Conservation (phyloP, 2,113 vertebrate species). For the Calypte anna region DNA sequence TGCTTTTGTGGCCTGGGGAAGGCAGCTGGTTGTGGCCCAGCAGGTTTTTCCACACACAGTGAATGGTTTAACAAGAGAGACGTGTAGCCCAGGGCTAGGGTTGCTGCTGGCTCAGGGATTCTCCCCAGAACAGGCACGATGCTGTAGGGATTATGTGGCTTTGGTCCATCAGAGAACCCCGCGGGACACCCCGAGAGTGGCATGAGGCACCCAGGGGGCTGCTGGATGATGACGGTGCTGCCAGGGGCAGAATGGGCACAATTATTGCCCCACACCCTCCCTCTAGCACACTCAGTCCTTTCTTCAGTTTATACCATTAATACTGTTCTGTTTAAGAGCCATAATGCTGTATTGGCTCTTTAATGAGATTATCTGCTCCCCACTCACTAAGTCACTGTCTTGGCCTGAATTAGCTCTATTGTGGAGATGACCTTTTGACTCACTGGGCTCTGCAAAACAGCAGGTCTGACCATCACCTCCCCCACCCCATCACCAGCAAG, state of each 20-base stretch:
- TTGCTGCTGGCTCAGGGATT: slow-evolving; percentile 4
- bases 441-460: not conserved
- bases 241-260: fast-evolving
- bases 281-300: not conserved
- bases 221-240: not conserved
- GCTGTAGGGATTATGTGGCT: not conserved
- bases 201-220: not conserved
- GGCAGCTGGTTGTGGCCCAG: not conserved
- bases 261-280: not conserved
- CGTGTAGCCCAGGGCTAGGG: not conserved
- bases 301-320: slow-evolving; percentile 21
- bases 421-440: slow-evolving; percentile 56
- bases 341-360: not conserved
- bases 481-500: not conserved
- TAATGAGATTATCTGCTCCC: slow-evolving; percentile 61
- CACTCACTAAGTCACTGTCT: slow-evolving; percentile 37
- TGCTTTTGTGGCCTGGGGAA: not conserved
- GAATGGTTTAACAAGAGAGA: not conserved
- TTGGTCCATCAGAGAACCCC: not conserved
- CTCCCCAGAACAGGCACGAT: not conserved
- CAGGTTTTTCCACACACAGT: not conserved
- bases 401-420: slow-evolving; percentile 58
- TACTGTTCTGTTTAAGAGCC: not conserved
- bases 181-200: not conserved
- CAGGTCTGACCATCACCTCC: not conserved